Percentiles rank a stretch among this genome's conserved stretches.
These are phyloP conservation scores for Volucella inflata DNA, from an alignment of 2,888 invertebrate genomes.

Conservation along the genomic window DNA sequence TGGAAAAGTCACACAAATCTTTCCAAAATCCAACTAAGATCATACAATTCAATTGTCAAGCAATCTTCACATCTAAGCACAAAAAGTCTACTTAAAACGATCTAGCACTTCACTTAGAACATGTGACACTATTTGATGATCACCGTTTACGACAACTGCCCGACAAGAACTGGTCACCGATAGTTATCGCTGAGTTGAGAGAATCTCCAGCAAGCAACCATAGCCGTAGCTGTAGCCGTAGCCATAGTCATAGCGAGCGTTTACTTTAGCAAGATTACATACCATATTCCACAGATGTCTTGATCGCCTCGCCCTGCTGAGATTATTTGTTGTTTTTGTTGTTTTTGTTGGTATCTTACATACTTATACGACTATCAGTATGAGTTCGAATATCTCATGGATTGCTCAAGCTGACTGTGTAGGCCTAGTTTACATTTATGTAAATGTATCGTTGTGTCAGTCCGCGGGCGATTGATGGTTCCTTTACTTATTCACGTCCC, in stretches of 20 bases:
- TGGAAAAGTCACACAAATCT: slow-evolving; percentile 4
- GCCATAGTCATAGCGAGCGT: slow-evolving; percentile 17
- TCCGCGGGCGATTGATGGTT: background rate
- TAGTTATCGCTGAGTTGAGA: slow-evolving; percentile 4
- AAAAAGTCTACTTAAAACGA: slow-evolving; percentile 19
- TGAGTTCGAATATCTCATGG: background rate
- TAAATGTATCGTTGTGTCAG: slow-evolving; percentile 2
- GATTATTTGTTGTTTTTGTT: slow-evolving; percentile 9
- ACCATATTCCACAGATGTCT: slow-evolving; percentile 38
- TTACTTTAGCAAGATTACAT: background rate
- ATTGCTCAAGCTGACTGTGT: slow-evolving; percentile 12
- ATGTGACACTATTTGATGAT: slow-evolving; percentile 51
- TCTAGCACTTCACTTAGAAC: slow-evolving; percentile 22
- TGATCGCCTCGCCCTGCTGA: slow-evolving; percentile 9
- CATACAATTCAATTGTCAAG: slow-evolving; percentile 24
- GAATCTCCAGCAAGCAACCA: slow-evolving; percentile 49
- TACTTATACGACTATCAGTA: background rate
- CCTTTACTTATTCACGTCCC: background rate
- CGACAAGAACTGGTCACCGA: slow-evolving; percentile 57
- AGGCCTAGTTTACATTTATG: slow-evolving; percentile 12
- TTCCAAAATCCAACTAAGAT: slow-evolving; percentile 3
- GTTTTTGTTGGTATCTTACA: background rate
- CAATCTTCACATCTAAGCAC: slow-evolving; percentile 1
- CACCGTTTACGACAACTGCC: slow-evolving; percentile 69
- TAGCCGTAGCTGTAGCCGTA: slow-evolving; percentile 18